Evolutionary conservation across 2,797 vertebrate genomes (phyloP).

Genomic region (Megalops cyprinoides): DNA sequence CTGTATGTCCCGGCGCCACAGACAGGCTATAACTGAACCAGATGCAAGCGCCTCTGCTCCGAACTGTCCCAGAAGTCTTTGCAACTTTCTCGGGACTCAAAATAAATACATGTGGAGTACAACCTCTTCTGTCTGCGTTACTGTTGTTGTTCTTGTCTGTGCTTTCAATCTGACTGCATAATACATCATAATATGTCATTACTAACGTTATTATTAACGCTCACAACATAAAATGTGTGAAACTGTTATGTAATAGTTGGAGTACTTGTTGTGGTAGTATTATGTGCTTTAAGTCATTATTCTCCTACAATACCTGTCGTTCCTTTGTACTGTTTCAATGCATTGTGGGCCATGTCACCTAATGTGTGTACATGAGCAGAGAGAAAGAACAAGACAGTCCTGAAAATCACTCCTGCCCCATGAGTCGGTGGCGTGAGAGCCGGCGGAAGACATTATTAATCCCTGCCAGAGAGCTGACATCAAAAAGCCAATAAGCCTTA

Average conservation of each 20-base stretch:
- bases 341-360: not conserved
- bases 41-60: not conserved
- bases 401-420: not conserved
- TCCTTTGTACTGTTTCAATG: not conserved
- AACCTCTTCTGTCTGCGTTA: too few species aligned
- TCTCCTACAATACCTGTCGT: not conserved
- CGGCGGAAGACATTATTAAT: slow-evolving; percentile 66
- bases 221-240: too few species aligned
- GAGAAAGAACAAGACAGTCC: not conserved
- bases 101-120: too few species aligned
- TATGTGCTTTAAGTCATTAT: not conserved
- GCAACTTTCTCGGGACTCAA: not conserved
- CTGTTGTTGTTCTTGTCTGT: not conserved
- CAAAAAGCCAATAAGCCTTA: slow-evolving; percentile 76
- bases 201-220: too few species aligned
- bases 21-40: not conserved
- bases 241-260: not conserved
- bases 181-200: not conserved
- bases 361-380: not conserved
- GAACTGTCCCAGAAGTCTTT: not conserved
- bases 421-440: not conserved
- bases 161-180: not conserved
- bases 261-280: not conserved
- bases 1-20: not conserved
- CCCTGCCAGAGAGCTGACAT: slow-evolving; percentile 73